Evolutionary conservation across 2,113 vertebrate genomes (phyloP), one percentile per base, ranked within the genome.

Genomic region (Peromyscus maniculatus): DNA sequence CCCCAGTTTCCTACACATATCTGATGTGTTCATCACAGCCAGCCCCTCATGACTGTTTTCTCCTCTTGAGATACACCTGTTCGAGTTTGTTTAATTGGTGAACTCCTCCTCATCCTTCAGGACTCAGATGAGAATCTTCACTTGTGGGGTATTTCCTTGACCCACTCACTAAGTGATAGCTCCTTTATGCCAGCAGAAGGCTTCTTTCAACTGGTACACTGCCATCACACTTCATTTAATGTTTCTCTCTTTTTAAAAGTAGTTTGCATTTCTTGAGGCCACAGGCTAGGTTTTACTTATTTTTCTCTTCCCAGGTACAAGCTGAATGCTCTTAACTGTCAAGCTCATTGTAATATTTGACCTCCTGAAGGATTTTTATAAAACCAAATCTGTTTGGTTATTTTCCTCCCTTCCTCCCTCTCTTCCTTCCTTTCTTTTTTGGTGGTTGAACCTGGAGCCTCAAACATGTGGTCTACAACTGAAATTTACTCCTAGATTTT

Each of bases 51-150:
- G 21, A 67, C 39, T 77, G 0, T 10, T 64, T 13, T 55, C 46
- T 94, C 28, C 95, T 77, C 28, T 66, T 33, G 64, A 79, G 57
- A 88, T 46, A 11, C 1, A 26, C 36, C 26, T 77, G 1, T 46
- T 84, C 39, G 17, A 74, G 13, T 9, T 67, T 19, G 2, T 91
- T 91, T 39, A 28, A 59, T 16, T 67, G 28, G 19, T 12, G 3
- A 93, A 91, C 15, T 96, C 28, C 64, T 91, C 4, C 31, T 89
- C 24, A 22, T 91, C 49, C 46, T 64, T 90, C 36, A 83, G 95
- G 94, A 87, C 67, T 24, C 90, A 79, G 28, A 83, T 24, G 39
- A 93, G 62, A 87, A 64, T 55, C 9, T 82, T 55, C 10, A 46
- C 24, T 6, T 87, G 22, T 72, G 15, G 71, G 15, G 12, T 55